These are phyloP conservation scores for Cyprinodon tularosa DNA, from an alignment of 2,113 vertebrate species.

Conservation along the genomic window DNA sequence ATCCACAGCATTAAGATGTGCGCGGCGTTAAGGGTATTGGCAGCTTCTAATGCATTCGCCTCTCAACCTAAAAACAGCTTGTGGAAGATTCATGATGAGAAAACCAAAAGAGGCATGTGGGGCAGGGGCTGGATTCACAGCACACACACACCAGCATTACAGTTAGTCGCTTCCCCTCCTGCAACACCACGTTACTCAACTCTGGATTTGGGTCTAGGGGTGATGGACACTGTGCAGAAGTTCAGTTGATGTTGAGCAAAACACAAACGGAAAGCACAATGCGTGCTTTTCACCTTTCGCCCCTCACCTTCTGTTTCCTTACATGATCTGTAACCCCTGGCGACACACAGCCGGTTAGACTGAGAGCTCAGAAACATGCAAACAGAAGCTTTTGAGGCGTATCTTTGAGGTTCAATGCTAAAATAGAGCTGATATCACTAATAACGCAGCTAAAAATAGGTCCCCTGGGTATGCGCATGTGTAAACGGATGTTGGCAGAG, in stretches of 20 bases:
- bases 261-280: constrained; percentile 1
- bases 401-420: constrained; percentile 2
- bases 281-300: constrained; percentile 15
- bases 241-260: background rate
- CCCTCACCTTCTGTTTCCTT: constrained; percentile 44
- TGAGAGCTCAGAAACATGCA: constrained; percentile 10
- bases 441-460: constrained; percentile 34
- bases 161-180: background rate
- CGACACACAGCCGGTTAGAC: background rate
- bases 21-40: background rate
- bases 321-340: constrained; percentile 25
- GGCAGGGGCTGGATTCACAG: background rate
- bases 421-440: constrained; percentile 24
- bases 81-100: background rate
- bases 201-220: background rate
- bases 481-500: constrained; percentile 31
- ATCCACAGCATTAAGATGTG: constrained; percentile 23
- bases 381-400: constrained; percentile 10
- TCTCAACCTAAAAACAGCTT: background rate
- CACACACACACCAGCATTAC: constrained; percentile 15
- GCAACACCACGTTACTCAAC: constrained; percentile 25
- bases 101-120: too few relatives aligned
- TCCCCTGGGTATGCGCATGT: constrained; percentile 6
- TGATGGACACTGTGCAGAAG: background rate
- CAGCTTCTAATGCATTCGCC: background rate